These are phyloP conservation scores for Xerus inauris DNA, from an alignment of 2,113 vertebrate species.

Conservation along the genomic window DNA sequence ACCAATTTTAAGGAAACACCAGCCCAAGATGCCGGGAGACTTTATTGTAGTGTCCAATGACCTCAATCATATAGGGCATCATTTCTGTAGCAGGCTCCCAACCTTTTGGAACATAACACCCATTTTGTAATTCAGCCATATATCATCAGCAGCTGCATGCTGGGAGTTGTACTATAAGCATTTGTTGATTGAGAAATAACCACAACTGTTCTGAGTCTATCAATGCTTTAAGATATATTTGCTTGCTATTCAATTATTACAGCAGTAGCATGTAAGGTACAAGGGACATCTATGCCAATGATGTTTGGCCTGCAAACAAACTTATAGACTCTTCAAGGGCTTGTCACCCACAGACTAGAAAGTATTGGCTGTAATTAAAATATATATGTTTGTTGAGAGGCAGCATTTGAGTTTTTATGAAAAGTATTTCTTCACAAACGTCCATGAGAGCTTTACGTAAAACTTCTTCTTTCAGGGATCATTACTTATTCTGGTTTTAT, in stretches of 20 bases:
- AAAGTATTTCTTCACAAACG: not conserved
- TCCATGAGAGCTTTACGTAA: conserved; percentile 19
- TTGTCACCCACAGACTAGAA: not conserved
- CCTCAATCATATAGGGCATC: not conserved
- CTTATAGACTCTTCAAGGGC: not conserved
- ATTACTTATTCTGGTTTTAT: not conserved
- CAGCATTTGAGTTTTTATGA: conserved; percentile 20
- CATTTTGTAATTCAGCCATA: not conserved
- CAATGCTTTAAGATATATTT: not conserved
- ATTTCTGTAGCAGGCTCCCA: not conserved
- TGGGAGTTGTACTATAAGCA: not conserved
- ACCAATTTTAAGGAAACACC: not conserved
- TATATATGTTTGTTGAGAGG: not conserved
- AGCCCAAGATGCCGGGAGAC: not conserved
- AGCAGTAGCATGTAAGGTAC: not conserved
- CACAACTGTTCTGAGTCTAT: not conserved
- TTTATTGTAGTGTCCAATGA: not conserved
- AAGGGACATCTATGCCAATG: not conserved
- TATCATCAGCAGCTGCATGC: not conserved
- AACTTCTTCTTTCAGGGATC: not conserved
- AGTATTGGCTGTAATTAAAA: not conserved
- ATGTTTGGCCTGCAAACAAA: not conserved
- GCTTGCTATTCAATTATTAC: not conserved
- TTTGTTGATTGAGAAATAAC: not conserved
- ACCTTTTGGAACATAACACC: not conserved